Base-by-base conservation (phyloP, 2,797 vertebrate species). In the Intellagama lesueurii region DNA sequence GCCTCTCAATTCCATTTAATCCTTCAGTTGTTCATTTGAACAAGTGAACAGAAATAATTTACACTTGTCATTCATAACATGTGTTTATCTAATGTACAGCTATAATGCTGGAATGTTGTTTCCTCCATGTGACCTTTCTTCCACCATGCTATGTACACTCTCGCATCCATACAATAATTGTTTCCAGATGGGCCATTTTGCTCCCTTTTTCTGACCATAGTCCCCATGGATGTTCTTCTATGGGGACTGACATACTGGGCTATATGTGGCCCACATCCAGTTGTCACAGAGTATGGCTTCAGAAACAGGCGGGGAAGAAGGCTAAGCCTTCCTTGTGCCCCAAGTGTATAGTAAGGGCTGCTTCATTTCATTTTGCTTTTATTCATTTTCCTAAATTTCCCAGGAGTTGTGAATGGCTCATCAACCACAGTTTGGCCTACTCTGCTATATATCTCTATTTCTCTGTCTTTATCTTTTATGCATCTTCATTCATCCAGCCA, bases 301-400 rank as follows among this genome's bases (percentile, higher is more conserved):
- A 64, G 60, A 17, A 68, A 68, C 22, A 12, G n/a, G 17, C 1
- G 9, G 56, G 1, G 9, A 32, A 66, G 35, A 68, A 68, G 85
- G 28, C 30, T 72, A 73, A 24, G n/a, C 11, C 24, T 56, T 30
- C 72, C 8, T 49, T 47, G 76, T 26, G 17, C 64, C 85, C 30
- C 44, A 87, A 69, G 44, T 49, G 30, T 22, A 79, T 40, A 49
- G 40, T 69, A 86, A 78, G 60, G 75, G 6, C 47, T 79, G 75
- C 64, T 87, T 87, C 76, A 11, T 87, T 87, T 79, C 76, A 49
- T 79, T 28, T 75, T 87, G 28, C 40, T 49, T 79, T 87, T 79
- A 79, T 78, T 87, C 85, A 87, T 87, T 87, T 69, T 24, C 76
- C 47, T 79, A 87, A 79, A 87, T 87, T 87, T 87, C 85, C 85